These are phyloP conservation scores for Drepanosiphum platanoidis DNA, from an alignment of 2,888 invertebrate genomes.

Conservation along the genomic window DNA sequence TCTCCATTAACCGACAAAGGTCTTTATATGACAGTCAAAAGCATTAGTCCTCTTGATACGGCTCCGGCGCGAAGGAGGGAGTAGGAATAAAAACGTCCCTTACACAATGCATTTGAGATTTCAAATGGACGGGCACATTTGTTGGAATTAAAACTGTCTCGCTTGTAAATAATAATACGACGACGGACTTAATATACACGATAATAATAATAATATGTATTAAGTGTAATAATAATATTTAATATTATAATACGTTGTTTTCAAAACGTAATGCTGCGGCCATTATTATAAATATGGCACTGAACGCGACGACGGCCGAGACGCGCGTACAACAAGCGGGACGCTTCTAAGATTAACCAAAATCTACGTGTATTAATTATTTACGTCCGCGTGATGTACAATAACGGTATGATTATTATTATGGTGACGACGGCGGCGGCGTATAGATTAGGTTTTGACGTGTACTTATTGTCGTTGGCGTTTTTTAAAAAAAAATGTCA, in stretches of 20 bases:
- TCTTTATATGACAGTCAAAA: conserved; percentile 19
- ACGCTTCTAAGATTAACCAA: not conserved
- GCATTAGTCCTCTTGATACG: not conserved
- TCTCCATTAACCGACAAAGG: conserved; percentile 12
- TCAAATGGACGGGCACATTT: not conserved
- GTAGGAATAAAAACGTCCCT: not conserved
- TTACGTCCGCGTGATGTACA: not conserved
- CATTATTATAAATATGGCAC: not conserved
- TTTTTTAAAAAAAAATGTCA: too few relatives aligned
- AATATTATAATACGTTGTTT: not conserved
- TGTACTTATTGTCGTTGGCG: too few relatives aligned
- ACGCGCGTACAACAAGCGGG: not conserved
- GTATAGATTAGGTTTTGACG: not conserved
- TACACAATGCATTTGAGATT: not conserved
- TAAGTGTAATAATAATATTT: not conserved
- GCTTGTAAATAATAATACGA: not conserved
- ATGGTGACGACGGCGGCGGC: not conserved
- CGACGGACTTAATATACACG: not conserved
- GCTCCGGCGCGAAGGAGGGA: not conserved
- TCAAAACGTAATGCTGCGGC: too few relatives aligned
- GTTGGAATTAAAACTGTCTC: not conserved
- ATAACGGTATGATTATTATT: not conserved
- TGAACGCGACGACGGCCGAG: not conserved
- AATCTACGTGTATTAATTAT: not conserved
- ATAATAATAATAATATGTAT: not conserved